Percentiles rank a stretch among this genome's conserved stretches.
Conservation (phyloP, 2,797 vertebrate genomes). For the Poliocrania exsul region DNA sequence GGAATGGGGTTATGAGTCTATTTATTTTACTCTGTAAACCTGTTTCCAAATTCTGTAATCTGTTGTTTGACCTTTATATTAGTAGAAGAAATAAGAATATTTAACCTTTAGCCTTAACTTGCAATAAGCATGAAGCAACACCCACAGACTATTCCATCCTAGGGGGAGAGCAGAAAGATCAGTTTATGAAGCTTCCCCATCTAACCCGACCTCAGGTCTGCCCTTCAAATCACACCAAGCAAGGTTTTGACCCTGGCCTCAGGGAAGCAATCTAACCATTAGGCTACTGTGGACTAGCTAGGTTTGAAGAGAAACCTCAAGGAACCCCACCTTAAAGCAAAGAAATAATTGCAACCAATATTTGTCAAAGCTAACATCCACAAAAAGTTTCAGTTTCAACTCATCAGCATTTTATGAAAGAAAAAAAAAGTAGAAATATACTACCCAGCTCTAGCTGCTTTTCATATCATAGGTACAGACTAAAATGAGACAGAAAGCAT, state of each 20-base stretch:
- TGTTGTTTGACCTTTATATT: neutral
- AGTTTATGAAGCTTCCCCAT: neutral
- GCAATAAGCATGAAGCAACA: neutral
- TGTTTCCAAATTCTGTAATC: neutral
- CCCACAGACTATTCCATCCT: neutral
- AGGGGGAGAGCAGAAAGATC: neutral
- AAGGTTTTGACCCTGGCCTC: neutral
- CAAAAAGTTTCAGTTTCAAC: neutral
- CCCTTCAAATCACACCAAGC: neutral
- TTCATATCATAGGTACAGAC: neutral
- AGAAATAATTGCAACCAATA: neutral
- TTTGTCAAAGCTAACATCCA: neutral
- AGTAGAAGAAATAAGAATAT: conserved; percentile 2
- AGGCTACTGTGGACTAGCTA: neutral
- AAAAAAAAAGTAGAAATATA: neutral
- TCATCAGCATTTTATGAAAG: neutral
- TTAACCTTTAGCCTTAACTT: neutral
- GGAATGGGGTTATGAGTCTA: neutral
- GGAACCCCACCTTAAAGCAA: neutral
- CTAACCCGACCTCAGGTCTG: neutral
- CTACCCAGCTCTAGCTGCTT: neutral
- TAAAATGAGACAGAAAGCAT: conserved; percentile 6
- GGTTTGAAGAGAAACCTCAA: neutral
- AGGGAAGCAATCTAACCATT: neutral
- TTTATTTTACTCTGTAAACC: neutral